Evolutionary conservation across 2,113 vertebrate species (phyloP), one percentile per base, ranked within the genome.

Genomic region (Psammodynastes pulverulentus): DNA sequence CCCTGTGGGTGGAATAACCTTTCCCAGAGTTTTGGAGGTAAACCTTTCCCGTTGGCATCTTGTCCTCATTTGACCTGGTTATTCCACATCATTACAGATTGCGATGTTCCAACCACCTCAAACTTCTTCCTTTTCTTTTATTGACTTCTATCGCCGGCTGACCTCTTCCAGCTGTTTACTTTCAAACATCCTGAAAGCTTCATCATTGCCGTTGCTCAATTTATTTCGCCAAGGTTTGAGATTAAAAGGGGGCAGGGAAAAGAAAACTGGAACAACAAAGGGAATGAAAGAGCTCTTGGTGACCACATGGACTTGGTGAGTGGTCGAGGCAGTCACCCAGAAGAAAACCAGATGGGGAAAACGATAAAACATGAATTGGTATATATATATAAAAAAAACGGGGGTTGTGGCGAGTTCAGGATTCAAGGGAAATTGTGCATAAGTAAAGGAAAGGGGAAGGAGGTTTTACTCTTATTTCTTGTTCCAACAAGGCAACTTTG

Each of bases 91-190:
- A 91, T 95, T 96, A 96, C 95, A 92, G 95, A 97, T 95, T 94
- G 94, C 94, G 97, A 96, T 97, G 95, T 95, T 95, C 89, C 1
- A 91, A 91, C 93, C 56, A 49, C 89, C 96, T 96, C 95, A 89
- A 91, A 94, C 94, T 95, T 97, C 93, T 93, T 96, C 91, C 92
- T 92, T 87, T 91, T 87, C 91, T 94, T 97, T 97, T 97, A 97
- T 97, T 98, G 95, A 95, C 93, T 97, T 97, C 96, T 97, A 96
- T 96, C 97, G 91, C 56, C 56, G 53, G 46, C 89, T 97, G 97
- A 97, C 97, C 97, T 96, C 96, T 97, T 96, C 94, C 92, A 96
- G 95, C 93, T 95, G 95, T 96, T 97, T 91, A 96, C 95, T 94
- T 96, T 97, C 95, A 85, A 96, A 96, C 53, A 91, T 95, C 95